These are phyloP conservation scores for Anticlea derivata DNA, from an alignment of 2,888 invertebrate genomes.

Conservation along the genomic window DNA sequence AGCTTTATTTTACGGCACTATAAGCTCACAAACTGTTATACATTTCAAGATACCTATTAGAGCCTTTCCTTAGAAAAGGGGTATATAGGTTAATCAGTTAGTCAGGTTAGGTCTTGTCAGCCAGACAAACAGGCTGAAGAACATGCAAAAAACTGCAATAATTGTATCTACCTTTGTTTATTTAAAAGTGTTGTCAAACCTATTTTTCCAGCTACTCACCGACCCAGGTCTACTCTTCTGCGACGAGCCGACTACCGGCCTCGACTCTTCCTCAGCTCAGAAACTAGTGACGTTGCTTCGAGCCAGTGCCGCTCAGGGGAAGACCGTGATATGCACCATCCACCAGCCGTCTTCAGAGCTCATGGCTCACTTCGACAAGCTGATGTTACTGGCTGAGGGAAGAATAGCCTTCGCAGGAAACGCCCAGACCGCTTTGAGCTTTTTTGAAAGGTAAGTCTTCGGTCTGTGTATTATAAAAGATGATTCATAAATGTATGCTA, in stretches of 20 bases:
- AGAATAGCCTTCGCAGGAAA: conserved; percentile 93
- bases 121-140: too few species aligned
- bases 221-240: conserved; percentile 96
- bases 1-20: too few species aligned
- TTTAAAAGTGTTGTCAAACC: too few species aligned
- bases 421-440: conserved; percentile 69
- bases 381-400: conserved; percentile 93
- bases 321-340: conserved; percentile 95
- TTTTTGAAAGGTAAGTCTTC: conserved; percentile 84
- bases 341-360: conserved; percentile 96
- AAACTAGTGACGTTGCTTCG: conserved; percentile 90
- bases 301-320: conserved; percentile 88
- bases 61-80: too few species aligned
- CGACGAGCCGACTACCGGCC: conserved; percentile 97
- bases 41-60: too few species aligned
- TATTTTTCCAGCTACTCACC: conserved; percentile 87
- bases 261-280: conserved; percentile 96
- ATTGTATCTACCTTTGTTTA: too few species aligned
- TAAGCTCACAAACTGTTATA: too few species aligned
- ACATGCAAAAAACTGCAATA: too few species aligned
- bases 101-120: too few species aligned
- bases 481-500: too few species aligned
- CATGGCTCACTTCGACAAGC: conserved; percentile 91
- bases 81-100: too few species aligned
- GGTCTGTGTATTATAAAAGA: too few species aligned